Base-by-base conservation (phyloP, 1,140 invertebrate species). In the Saccostrea echinata region DNA sequence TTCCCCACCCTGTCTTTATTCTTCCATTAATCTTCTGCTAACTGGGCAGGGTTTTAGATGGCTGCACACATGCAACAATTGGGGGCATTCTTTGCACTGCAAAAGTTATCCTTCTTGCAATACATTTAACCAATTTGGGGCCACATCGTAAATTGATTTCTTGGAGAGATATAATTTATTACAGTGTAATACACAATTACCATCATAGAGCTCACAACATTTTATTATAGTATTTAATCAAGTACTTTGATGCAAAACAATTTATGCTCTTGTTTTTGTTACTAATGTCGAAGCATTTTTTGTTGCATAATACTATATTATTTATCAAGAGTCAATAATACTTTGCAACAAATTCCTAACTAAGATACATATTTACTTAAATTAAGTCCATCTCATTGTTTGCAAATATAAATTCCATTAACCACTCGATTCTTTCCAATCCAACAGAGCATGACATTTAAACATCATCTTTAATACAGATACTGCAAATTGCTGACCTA, bases 381-480 rank as follows among this genome's bases (percentile, higher is more conserved):
- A 61, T 61, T 4, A 30, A 76, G 11, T 12, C 6, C 9, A 76
- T 30, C 30, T 30, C 13, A 12, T 76, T 76, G 27, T 33, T 76
- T 33, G 68, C 68, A 76, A 61, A 61, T 76, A 27, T 33, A 30
- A 76, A 76, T 30, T 76, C 27, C 68, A 76, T 76, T 33, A 76
- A 76, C 68, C 68, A 27, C 27, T 76, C 16, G 6, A 61, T n/a
- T 61, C n/a, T 18, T 61, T 61, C 55, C n/a, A 18, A 61, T 18
- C 68, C 9, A 30, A 30, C 68, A 76, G 68, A 76, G 68, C 68
- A 18, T 33, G 30, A 27, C 68, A 76, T 76, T 33, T 18, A 76
- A 76, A 27, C 30, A 76, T 76, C 9, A 30, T 76, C 27, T 27
- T 33, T 76, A 30, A 27, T 30, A 33, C 68, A 76, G 68, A 76